These are phyloP conservation scores for Alectoris magna DNA, from an alignment of 2,797 vertebrate genomes.

Conservation along the genomic window DNA sequence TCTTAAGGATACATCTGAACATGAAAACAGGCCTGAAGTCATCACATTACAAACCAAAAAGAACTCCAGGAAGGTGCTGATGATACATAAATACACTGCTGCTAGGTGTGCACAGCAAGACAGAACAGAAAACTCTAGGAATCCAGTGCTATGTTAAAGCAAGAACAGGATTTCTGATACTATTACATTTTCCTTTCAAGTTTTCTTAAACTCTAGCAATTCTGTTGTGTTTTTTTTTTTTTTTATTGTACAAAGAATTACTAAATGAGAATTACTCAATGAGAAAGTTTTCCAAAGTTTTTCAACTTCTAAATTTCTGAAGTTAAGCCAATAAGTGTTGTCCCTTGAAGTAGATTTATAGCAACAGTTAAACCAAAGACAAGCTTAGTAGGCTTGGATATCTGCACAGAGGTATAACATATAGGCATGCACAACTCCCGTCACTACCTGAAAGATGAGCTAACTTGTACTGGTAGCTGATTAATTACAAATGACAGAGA, in stretches of 20 bases:
- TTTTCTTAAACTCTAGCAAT: neutral
- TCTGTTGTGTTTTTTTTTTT: neutral
- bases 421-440: neutral
- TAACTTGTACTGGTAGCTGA: neutral
- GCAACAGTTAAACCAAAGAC: neutral
- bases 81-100: neutral
- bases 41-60: neutral
- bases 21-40: rapidly evolving
- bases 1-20: neutral
- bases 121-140: neutral
- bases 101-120: neutral
- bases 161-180: neutral
- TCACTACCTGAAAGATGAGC: neutral
- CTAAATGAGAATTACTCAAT: neutral
- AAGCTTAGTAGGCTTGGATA: neutral
- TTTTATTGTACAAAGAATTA: neutral
- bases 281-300: neutral
- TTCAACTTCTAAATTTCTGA: neutral
- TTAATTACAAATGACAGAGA: neutral
- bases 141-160: neutral
- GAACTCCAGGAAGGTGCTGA: neutral
- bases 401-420: neutral
- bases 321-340: neutral
- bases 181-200: neutral
- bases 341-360: neutral